Evolutionary conservation across 2,797 vertebrate species (phyloP), one percentile per base, ranked within the genome.

Genomic region (Chromobotia macracanthus): DNA sequence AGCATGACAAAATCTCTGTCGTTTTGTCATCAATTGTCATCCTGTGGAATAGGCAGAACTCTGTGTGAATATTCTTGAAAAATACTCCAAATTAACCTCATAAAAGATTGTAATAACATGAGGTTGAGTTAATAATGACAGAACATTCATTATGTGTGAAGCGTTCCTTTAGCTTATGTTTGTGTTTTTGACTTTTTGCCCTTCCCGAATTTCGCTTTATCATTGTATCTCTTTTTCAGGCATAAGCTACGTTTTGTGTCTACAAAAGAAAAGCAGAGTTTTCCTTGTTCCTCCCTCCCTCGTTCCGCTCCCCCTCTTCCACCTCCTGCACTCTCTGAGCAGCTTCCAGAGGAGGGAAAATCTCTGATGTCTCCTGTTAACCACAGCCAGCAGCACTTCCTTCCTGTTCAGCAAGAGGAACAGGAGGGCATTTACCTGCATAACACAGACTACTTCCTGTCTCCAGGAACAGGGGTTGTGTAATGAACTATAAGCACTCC

Each of bases 401-500:
- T 67, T 28, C 48, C 77, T 31, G 67, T 35, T 18, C 51, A 16
- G 16, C 74, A 56, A 8, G 80, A 82, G 8, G 61, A 15, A 11
- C 71, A 1, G 13, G 87, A 90, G 15, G 55, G 82, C 6, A 75
- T 89, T 71, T 85, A 92, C 64, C 91, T 94, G 53, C 89, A 89
- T 82, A 94, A 94, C 81, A 87, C 84, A 56, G 91, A 89, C 80
- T 94, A 94, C 83, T 94, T 94, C 80, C 82, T 90, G 11, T 70
- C 89, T 15, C 74, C 72, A 81, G 23, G 16, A 46, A 86, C 48
- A 75, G 63, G 76, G 48, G 35, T 19, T 56, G 23, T 28, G 18
- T 23, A 18, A 44, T 55, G 7, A 35, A 55, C 3, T 11, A n/a
- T 5, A 41, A 19, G 55, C 44, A n/a, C 16, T 28, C 31, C 38